Evolutionary conservation across 2,113 vertebrate genomes (phyloP).

Genomic region (Drymodes brunneopygia): DNA sequence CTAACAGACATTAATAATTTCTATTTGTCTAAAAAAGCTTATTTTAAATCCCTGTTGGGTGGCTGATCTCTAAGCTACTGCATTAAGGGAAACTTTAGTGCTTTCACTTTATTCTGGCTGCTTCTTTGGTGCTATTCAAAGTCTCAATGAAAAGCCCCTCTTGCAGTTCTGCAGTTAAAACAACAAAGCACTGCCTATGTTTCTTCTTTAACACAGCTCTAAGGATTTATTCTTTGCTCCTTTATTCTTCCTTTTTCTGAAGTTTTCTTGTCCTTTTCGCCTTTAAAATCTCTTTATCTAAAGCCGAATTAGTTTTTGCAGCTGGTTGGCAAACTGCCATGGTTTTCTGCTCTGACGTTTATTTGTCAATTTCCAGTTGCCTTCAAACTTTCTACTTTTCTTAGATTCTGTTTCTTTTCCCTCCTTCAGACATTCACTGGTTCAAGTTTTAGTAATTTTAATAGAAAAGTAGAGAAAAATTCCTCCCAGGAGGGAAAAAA

Average conservation of each 20-base stretch:
- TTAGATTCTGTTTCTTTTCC: constrained; percentile 2
- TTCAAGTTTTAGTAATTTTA: constrained; percentile 43
- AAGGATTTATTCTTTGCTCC: constrained; percentile 53
- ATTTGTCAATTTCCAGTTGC: constrained; percentile 58
- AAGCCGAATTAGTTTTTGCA: constrained; percentile 62
- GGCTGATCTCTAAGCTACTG: constrained; percentile 7
- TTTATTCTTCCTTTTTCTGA: constrained; percentile 51
- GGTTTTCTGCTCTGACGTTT: constrained; percentile 25
- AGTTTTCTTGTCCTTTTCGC: constrained; percentile 54
- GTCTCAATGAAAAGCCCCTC: constrained; percentile 30
- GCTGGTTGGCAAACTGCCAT: constrained; percentile 61
- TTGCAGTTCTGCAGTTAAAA: constrained; percentile 60
- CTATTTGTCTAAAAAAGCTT: constrained; percentile 9
- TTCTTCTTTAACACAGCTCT: constrained; percentile 45
- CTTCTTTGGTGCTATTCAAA: constrained; percentile 51
- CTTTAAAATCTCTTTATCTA: constrained; percentile 67
- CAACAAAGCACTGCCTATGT: constrained; percentile 45
- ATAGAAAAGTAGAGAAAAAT: background rate
- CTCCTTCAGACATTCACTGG: background rate
- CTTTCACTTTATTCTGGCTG: constrained; percentile 30
- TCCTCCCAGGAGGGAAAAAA: background rate
- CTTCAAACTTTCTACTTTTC: constrained; percentile 37
- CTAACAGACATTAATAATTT: background rate
- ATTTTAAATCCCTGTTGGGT: constrained; percentile 21
- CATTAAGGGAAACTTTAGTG: constrained; percentile 33